Evolutionary conservation across 2,888 invertebrate genomes (phyloP), one percentile per base, ranked within the genome.

Genomic region (Neelides folsomi): DNA sequence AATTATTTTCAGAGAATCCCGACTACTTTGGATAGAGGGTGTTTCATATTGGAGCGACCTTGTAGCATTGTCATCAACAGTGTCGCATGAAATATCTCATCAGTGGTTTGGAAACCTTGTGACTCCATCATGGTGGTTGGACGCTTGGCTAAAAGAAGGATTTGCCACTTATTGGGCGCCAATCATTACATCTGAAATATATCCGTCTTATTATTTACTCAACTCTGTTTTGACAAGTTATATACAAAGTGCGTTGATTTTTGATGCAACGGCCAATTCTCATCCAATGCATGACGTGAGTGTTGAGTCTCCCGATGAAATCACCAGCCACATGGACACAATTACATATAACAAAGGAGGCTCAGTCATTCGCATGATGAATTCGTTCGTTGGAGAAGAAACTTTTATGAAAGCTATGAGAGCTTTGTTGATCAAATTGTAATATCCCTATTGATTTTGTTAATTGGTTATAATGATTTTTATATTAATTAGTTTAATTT

Each of bases 281-380:
- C 56, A 57, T 20, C 56, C 56, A 2, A 48, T 57, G n/a, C 51
- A 52, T 43, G 73, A 76, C 46, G 66, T 69, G 0, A 76, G 80
- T 0, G 74, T 74, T 8, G 27, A 27, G 27, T 77, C 76, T 7
- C 79, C 79, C 1, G 65, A 66, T 0, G 73, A 81, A 56, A 76
- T 82, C 5, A 71, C 73, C 5, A 70, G 69, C 1, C 79, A 80
- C 74, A 85, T 85, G 64, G 78, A 79, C 37, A 74, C 72, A 1
- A 76, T 83, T 53, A 76, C 79, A 0, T 85, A 84, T 65, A 77
- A 77, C 58, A 84, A 85, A 67, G 82, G 79, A 27, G 43, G 49
- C 7, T 39, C 55, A 2, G 27, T 27, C 27, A 27, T 59, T 15
- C 37, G 58, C 1, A 59, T 58, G 58, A 58, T 53, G 54, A 27